Base-by-base conservation (phyloP, 2,113 vertebrate species). In the Gavia stellata region DNA sequence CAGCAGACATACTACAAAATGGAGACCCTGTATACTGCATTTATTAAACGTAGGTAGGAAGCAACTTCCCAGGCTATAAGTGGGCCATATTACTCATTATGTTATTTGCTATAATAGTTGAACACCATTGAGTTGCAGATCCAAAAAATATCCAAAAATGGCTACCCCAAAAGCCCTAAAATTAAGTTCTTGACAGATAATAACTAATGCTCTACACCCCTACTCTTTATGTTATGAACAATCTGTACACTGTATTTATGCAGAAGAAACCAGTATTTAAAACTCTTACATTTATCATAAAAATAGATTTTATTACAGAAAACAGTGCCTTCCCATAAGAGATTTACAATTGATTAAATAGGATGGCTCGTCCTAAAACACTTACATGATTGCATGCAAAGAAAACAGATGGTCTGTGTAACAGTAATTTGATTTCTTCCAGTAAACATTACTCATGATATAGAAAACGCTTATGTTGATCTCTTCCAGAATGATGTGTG, bases 371-470 rank as follows among this genome's bases (percentile, higher is more conserved):
- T 96, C 95, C 89, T 96, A 96, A 96, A 97, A 95, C 89, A 95
- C 95, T 97, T 97, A 97, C 61, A 89, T 95, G 81, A 97, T 97
- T 97, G 86, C 96, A 96, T 81, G 94, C 79, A 92, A 97, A 93
- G 91, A 96, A 97, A 97, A 97, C 96, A 97, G 96, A 97, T 97
- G 96, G 95, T 86, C 95, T 96, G 49, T 96, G 92, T 90, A 96
- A 96, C 65, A 85, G 86, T 96, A 96, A 97, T 97, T 95, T 97
- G 94, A 97, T 97, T 97, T 97, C 82, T 95, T 96, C 94, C 94
- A 96, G 94, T 94, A 97, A 97, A 96, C 94, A 97, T 97, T 96
- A 97, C 71, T 96, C 96, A 97, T 83, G 84, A 94, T 97, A 95
- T 34, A 86, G 92, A 95, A 97, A 97, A 92, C 3, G 61, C 93